These are phyloP conservation scores for Cairina moschata DNA, from an alignment of 2,113 vertebrate species.

Conservation along the genomic window DNA sequence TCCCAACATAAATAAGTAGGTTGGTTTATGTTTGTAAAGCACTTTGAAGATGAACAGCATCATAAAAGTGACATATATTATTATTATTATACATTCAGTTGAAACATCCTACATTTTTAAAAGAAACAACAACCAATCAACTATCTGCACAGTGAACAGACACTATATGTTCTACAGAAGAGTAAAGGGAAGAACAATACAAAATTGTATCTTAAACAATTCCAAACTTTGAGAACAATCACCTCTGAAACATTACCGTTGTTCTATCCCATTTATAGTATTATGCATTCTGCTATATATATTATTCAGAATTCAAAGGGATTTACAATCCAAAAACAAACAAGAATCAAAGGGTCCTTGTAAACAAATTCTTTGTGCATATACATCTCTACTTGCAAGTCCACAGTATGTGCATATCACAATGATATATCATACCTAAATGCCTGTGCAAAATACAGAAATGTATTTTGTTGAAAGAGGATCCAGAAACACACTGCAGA, in stretches of 20 bases:
- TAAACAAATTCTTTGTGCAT: not conserved
- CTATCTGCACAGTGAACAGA: not conserved
- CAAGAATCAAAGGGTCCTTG: not conserved
- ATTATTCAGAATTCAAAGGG: not conserved
- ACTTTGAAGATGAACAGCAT: constrained; percentile 32
- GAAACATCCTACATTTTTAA: constrained; percentile 1
- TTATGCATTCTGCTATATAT: not conserved
- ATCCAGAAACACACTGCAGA: not conserved
- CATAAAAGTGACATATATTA: constrained; percentile 43
- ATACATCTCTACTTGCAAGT: not conserved
- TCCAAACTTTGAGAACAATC: not conserved
- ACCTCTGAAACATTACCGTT: not conserved
- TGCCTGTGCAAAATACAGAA: not conserved
- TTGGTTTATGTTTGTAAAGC: constrained; percentile 43
- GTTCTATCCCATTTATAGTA: not conserved
- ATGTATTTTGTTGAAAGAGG: not conserved
- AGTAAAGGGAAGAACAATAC: not conserved
- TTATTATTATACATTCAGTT: not conserved
- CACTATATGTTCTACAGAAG: not conserved
- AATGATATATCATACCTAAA: not conserved
- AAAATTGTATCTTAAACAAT: not conserved
- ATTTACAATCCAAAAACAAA: not conserved
- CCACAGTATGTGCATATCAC: not conserved
- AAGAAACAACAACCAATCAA: not conserved
- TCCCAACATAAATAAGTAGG: constrained; percentile 44